These are phyloP conservation scores for Orchesella flavescens DNA, from an alignment of 2,888 invertebrate genomes.

Conservation along the genomic window DNA sequence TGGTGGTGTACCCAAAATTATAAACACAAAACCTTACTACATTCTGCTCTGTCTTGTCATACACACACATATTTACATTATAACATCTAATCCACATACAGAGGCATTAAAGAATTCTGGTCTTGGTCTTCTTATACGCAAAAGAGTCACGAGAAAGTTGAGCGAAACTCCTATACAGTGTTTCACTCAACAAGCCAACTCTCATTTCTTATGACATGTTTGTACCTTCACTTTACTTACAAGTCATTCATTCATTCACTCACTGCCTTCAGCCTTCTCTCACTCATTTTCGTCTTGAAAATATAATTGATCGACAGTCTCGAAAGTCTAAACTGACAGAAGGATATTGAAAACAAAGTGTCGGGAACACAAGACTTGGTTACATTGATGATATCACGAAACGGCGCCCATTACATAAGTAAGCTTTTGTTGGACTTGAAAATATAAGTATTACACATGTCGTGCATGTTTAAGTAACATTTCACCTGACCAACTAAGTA, in stretches of 20 bases:
- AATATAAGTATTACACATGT: too few relatives aligned
- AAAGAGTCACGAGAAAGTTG: too few relatives aligned
- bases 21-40: too few relatives aligned
- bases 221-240: constrained; percentile 11
- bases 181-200: not conserved
- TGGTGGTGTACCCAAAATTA: too few relatives aligned
- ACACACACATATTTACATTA: not conserved
- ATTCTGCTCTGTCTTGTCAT: too few relatives aligned
- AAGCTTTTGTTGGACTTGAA: too few relatives aligned
- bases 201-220: constrained; percentile 24
- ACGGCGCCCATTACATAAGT: too few relatives aligned
- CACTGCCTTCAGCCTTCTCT: not conserved
- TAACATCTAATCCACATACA: not conserved
- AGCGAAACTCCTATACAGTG: too few relatives aligned
- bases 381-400: not conserved
- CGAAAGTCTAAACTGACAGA: constrained; percentile 18
- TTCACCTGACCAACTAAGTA: too few relatives aligned
- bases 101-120: too few relatives aligned
- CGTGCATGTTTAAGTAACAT: too few relatives aligned
- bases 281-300: not conserved
- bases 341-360: constrained; percentile 30
- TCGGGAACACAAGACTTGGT: not conserved
- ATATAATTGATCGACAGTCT: constrained; percentile 37
- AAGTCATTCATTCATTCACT: not conserved
- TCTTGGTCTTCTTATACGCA: too few relatives aligned